Base-by-base conservation (phyloP, 2,888 invertebrate species). In the Venusia cambrica region DNA sequence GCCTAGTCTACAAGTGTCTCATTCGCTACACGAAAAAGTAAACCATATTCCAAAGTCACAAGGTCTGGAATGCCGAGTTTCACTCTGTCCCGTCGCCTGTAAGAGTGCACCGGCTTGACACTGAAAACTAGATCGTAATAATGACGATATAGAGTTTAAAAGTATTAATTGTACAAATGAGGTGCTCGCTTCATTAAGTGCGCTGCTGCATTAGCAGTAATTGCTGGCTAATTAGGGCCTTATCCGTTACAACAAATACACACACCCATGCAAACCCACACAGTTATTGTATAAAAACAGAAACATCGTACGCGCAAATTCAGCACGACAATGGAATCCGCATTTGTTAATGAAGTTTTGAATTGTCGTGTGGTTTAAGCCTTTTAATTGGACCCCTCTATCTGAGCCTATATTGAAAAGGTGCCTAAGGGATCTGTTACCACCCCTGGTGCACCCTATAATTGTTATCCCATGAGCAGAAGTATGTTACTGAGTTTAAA, bases 151-250 rank as follows among this genome's bases (percentile, higher is more conserved):
- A 35, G 16, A 31, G 35, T 30, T 10, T 22, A 10, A 27, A 16
- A 25, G 6, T 6, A 35, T 5, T 21, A 21, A 10, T 7, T 11
- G 8, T 19, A 56, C 58, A 71, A 69, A 71, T 70, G 72, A 69
- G 68, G 60, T 63, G 62, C 62, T 49, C 65, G 68, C 65, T 70
- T 52, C 48, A 54, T 54, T 74, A 76, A 73, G 59, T 68, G 67
- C 57, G 64, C 39, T 51, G 64, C 59, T 61, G 73, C 73, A 80
- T 80, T 78, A 78, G 72, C 58, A 57, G 69, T 77, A 77, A 78
- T 78, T 76, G 76, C 65, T 44, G 57, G 66, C 74, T 78, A 78
- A 80, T 80, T 80, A 78, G 75, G 58, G 56, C 61, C 61, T 54
- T 73, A 70, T 76, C 74, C 73, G 73, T 58, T 66, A 70, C 67